Base-by-base conservation (phyloP, 2,113 vertebrate genomes). In the Cyanistes caeruleus region DNA sequence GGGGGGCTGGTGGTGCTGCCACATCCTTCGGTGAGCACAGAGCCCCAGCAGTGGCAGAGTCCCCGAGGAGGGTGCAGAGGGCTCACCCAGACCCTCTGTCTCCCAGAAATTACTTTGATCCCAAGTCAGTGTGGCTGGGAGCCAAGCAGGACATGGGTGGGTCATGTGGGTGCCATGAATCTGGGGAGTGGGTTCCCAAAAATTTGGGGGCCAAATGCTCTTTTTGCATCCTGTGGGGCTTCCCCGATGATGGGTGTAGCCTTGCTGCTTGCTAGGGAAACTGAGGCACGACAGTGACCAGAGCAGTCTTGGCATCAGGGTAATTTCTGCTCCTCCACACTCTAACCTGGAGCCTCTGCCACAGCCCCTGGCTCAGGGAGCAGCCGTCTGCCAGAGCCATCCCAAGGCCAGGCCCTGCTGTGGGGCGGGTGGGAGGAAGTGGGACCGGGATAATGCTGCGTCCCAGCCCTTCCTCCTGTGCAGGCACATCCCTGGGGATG, bases 381-480 rank as follows among this genome's bases (percentile, higher is more conserved):
- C 48, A 17, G 67, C 60, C 5, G 0, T 30, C 49, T 43, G 30
- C 79, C 11, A 1, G 79, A 64, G 46, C 55, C 5, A 0, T 62
- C 68, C 55, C 59, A 22, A 25, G 51, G 68, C 76, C 5, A 0
- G 62, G 51, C 51, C 51, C 41, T 25, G 31, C 63, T 11, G 31
- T 25, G 35, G 72, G 62, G 25, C 0, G 8, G 39, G 16, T 3
- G 21, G 44, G 76, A 39, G 87, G 96, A 96, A 95, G 60, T 21
- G 0, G 51, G 78, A 94, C 87, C 60, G 44, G 96, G 93, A 96
- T 46, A 89, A 39, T 43, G 91, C 73, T 6, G 49, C 5, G 17
- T 13, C 93, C 93, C 91, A 94, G 94, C 93, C 60, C 95, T 96
- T 93, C 89, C 84, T 95, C 65, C 72, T 17, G 70, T 4, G 5